A percentile compares a stretch with the other conserved stretches of the same genome.
Evolutionary conservation across 2,888 invertebrate genomes (phyloP).

Genomic region (Electrophaes corylata): DNA sequence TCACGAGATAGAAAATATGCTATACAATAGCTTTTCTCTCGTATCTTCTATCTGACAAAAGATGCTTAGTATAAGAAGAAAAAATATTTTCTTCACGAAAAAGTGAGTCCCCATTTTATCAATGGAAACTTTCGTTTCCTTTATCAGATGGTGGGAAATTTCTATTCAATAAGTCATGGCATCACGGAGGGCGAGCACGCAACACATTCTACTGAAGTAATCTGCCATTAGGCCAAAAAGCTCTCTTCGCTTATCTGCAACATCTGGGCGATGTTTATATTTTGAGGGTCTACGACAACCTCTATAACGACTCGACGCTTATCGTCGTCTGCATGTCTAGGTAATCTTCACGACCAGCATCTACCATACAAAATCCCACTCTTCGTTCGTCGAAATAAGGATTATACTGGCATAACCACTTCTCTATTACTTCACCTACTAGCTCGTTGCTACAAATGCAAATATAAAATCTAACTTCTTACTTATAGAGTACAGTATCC

Average conservation of each 20-base stretch:
- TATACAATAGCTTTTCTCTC: too few relatives aligned
- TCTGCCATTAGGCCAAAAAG: constrained; percentile 80
- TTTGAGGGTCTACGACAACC: constrained; percentile 80
- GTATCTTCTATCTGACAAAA: constrained; percentile 30
- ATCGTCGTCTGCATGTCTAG: constrained; percentile 76
- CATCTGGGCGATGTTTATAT: constrained; percentile 83
- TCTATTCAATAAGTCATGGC: constrained; percentile 66
- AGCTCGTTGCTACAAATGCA: constrained; percentile 41
- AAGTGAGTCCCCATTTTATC: constrained; percentile 33
- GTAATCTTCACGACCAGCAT: constrained; percentile 60
- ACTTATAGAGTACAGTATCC: constrained; percentile 53
- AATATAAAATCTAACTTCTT: constrained; percentile 55
- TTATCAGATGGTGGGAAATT: constrained; percentile 59
- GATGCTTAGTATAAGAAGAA: constrained; percentile 20
- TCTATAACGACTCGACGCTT: constrained; percentile 78
- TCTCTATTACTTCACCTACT: constrained; percentile 1
- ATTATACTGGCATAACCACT: constrained; percentile 45
- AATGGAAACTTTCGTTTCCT: constrained; percentile 39
- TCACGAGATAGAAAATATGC: too few relatives aligned
- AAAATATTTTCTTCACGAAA: constrained; percentile 28
- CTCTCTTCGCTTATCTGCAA: constrained; percentile 77
- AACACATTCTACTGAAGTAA: constrained; percentile 71
- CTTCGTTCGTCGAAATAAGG: constrained; percentile 52
- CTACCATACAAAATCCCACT: constrained; percentile 54
- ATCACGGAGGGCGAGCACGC: constrained; percentile 53